These are phyloP conservation scores for Acleris literana DNA, from an alignment of 2,888 invertebrate genomes.

Conservation along the genomic window DNA sequence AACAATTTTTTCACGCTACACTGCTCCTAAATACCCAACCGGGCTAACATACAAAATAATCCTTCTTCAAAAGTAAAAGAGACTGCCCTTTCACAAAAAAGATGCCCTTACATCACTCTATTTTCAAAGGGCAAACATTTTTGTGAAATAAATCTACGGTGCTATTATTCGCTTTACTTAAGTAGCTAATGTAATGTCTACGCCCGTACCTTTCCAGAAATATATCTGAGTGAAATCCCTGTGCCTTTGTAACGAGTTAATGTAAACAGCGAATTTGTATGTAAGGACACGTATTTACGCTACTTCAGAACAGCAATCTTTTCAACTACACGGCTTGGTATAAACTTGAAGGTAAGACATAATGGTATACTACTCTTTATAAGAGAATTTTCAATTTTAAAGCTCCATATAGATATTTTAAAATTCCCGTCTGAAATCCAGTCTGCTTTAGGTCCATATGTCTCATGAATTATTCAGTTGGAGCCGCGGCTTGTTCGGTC, in stretches of 20 bases:
- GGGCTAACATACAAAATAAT: constrained; percentile 28
- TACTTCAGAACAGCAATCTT: constrained; percentile 19
- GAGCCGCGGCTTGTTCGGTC: constrained; percentile 69
- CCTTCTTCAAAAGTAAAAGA: constrained; percentile 24
- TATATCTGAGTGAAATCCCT: constrained; percentile 7
- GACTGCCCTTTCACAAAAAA: constrained; percentile 24
- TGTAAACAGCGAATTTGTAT: constrained; percentile 7
- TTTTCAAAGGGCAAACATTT: constrained; percentile 30
- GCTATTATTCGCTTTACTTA: constrained; percentile 23
- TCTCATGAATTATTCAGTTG: constrained; percentile 80
- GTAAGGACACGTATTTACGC: constrained; percentile 19
- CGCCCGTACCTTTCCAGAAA: constrained; percentile 20
- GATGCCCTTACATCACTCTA: constrained; percentile 19
- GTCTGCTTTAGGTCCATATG: constrained; percentile 82
- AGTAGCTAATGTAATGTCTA: constrained; percentile 15
- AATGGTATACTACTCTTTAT: constrained; percentile 59
- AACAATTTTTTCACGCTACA: constrained; percentile 31
- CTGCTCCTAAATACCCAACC: constrained; percentile 21
- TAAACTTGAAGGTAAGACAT: constrained; percentile 37
- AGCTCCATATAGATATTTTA: constrained; percentile 75
- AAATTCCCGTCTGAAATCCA: constrained; percentile 81
- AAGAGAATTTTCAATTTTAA: constrained; percentile 76
- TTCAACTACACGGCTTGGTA: constrained; percentile 18
- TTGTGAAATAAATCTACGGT: constrained; percentile 18
- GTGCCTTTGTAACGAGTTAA: constrained; percentile 14